Conservation (phyloP, 2,888 invertebrate species). For the Metopia argyrocephala region DNA sequence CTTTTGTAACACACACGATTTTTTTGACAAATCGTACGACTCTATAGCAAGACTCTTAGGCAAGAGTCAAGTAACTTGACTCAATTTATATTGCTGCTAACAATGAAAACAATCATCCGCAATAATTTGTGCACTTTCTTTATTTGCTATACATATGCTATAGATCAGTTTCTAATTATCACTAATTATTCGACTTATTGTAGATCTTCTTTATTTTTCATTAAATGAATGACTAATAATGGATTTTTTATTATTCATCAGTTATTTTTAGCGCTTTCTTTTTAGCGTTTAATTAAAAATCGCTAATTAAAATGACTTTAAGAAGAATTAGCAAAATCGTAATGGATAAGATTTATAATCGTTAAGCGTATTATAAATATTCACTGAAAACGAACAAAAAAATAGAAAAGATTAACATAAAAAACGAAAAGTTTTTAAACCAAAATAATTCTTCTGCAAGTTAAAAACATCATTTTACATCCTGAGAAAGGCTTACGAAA, state of each 20-base stretch:
- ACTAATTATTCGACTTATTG: neutral
- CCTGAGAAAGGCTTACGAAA: too few relatives aligned
- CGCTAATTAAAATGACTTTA: neutral
- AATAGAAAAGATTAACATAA: too few relatives aligned
- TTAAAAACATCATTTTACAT: too few relatives aligned
- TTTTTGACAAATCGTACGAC: too few relatives aligned
- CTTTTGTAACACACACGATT: too few relatives aligned
- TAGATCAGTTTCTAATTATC: neutral
- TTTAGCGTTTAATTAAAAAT: neutral
- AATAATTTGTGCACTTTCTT: neutral
- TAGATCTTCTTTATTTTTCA: neutral
- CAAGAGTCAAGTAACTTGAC: too few relatives aligned
- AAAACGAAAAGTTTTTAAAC: too few relatives aligned
- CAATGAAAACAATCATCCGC: neutral
- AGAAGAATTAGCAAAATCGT: too few relatives aligned
- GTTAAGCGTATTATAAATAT: neutral
- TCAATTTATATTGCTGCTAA: neutral
- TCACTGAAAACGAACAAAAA: neutral
- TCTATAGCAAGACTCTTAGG: too few relatives aligned
- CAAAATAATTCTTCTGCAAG: too few relatives aligned
- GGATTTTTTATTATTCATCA: neutral
- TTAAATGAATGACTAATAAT: neutral
- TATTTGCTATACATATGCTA: neutral
- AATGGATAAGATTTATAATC: neutral
- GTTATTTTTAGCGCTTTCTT: neutral